Conservation (phyloP, 2,888 invertebrate genomes). For the Chydorus sphaericus region DNA sequence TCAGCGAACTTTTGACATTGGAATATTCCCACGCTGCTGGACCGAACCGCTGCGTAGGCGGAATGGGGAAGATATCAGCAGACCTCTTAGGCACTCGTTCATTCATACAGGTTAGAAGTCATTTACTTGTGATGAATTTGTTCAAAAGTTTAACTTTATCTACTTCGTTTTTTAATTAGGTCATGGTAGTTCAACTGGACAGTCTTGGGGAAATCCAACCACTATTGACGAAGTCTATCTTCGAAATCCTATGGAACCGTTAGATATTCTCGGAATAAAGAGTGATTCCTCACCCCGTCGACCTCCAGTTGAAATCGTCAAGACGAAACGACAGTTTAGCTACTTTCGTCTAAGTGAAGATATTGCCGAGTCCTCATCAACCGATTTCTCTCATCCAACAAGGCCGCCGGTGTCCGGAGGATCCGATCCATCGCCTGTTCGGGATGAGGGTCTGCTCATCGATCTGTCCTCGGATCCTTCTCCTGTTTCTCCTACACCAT, state of each 20-base stretch:
- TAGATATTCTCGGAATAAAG: slow-evolving; percentile 40
- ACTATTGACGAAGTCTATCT: slow-evolving; percentile 63
- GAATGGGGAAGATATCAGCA: slow-evolving; percentile 55
- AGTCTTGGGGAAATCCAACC: slow-evolving; percentile 70
- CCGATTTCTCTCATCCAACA: no score
- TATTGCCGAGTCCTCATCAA: slow-evolving; percentile 16
- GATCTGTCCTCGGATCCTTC: slow-evolving; percentile 49
- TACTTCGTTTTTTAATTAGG: slow-evolving; percentile 28
- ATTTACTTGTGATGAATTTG: neutral
- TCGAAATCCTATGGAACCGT: slow-evolving; percentile 57
- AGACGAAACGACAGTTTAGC: neutral
- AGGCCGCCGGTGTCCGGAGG: neutral
- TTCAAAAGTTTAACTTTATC: neutral
- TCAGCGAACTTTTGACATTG: slow-evolving; percentile 73
- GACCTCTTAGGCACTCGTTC: slow-evolving; percentile 62
- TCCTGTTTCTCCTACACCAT: slow-evolving; percentile 15
- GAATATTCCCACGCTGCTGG: slow-evolving; percentile 65
- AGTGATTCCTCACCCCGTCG: neutral
- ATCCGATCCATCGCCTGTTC: slow-evolving; percentile 21
- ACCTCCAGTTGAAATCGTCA: neutral
- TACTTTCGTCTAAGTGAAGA: slow-evolving; percentile 23
- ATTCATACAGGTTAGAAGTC: slow-evolving; percentile 53
- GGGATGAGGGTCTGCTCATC: slow-evolving; percentile 52
- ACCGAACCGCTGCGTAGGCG: slow-evolving; percentile 55
- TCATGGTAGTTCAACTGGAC: slow-evolving; percentile 54